Conservation (phyloP, 2,113 vertebrate genomes). For the Mesembrinibis cayennensis region DNA sequence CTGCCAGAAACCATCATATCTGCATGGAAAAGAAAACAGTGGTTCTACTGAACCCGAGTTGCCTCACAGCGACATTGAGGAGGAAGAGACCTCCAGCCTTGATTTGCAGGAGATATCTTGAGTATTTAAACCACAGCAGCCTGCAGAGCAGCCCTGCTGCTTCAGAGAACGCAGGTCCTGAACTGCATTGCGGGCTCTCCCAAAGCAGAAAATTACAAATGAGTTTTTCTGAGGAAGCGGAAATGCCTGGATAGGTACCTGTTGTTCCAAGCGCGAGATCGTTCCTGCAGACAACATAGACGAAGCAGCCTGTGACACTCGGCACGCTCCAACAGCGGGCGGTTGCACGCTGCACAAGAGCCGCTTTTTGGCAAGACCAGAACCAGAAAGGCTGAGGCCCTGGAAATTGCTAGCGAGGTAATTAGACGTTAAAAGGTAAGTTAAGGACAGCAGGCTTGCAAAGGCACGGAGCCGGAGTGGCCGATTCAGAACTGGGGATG, state of each 20-base stretch:
- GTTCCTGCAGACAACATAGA: rapidly evolving
- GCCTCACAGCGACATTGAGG: not conserved
- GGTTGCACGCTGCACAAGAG: not conserved
- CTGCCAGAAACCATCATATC: not conserved
- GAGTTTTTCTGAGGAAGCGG: not conserved
- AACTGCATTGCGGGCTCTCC: not conserved
- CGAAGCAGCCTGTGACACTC: not conserved
- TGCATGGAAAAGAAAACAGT: not conserved
- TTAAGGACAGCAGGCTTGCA: not conserved
- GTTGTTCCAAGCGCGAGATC: no score
- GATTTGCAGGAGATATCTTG: not conserved
- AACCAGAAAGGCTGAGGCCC: not conserved
- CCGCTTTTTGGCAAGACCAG: not conserved
- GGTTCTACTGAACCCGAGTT: not conserved
- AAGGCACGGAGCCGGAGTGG: not conserved
- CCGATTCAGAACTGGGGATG: rapidly evolving
- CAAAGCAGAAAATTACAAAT: not conserved
- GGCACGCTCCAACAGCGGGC: rapidly evolving
- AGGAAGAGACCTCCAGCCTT: not conserved
- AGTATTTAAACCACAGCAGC: not conserved
- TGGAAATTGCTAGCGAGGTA: not conserved
- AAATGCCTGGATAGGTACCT: not conserved
- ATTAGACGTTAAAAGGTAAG: no score
- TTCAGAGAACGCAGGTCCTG: not conserved
- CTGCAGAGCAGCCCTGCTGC: not conserved